phyloP scores from a whole-genome alignment of 23 tunicate species.

The Halocynthia roretzi region DNA sequence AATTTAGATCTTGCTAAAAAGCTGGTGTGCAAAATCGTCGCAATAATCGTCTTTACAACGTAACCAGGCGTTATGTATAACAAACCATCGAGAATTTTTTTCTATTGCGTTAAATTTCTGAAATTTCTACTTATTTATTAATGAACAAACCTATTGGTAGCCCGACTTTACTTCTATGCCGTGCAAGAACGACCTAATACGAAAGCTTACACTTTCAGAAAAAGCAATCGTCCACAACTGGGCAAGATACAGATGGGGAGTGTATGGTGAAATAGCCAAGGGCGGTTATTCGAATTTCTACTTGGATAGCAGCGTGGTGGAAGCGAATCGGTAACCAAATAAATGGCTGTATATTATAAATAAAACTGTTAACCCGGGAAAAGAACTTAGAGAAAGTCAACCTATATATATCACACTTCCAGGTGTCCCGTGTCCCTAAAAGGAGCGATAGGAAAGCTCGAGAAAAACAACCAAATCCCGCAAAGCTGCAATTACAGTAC shows the following conservation, averaged over 20 bases:
- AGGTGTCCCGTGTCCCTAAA: conserved; percentile 29
- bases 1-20: no score
- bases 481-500: conserved; percentile 26
- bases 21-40: no score
- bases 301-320: conserved; percentile 20
- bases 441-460: conserved; percentile 23
- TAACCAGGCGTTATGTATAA: no score
- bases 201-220: conserved; percentile 7
- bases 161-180: no score
- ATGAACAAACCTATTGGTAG: no score
- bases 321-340: conserved; percentile 21
- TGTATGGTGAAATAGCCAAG: conserved; percentile 48
- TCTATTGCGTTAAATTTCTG: no score
- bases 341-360: neutral
- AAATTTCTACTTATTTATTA: no score
- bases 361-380: no score
- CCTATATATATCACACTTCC: neutral
- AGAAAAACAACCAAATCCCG: conserved; percentile 22
- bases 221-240: conserved; percentile 58
- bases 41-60: no score
- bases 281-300: conserved; percentile 32
- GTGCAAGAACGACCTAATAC: no score
- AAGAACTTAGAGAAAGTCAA: no score
- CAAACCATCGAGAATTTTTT: no score
- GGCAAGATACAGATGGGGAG: conserved; percentile 64